Percentiles rank a stretch among this genome's conserved stretches.
These are phyloP conservation scores for Psittacara wagleri DNA, from an alignment of 2,113 vertebrate genomes.

Conservation along the genomic window DNA sequence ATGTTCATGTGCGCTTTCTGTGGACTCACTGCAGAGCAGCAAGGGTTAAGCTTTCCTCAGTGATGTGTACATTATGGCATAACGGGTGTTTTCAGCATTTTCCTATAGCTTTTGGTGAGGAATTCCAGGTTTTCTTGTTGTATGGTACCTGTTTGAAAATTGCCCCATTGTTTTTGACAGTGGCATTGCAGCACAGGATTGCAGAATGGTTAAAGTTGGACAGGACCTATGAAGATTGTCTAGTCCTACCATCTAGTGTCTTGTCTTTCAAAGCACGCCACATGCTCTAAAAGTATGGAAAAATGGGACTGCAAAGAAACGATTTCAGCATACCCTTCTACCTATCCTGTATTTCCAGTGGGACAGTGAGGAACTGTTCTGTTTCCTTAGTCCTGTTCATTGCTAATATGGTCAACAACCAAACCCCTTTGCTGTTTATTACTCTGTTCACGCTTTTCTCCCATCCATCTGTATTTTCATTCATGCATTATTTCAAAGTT, in stretches of 20 bases:
- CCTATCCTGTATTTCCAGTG: neutral
- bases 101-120: neutral
- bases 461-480: neutral
- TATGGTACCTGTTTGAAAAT: neutral
- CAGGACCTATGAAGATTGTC: neutral
- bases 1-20: fast-evolving
- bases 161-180: fast-evolving
- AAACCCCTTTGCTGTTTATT: neutral
- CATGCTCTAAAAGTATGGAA: neutral
- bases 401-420: neutral
- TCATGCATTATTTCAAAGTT: neutral
- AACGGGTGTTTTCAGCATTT: neutral
- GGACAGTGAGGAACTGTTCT: neutral
- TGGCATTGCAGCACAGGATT: neutral
- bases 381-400: neutral
- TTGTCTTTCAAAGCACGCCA: neutral
- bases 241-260: neutral
- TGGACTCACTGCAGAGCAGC: neutral
- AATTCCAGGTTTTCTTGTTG: neutral
- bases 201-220: neutral
- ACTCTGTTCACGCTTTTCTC: neutral
- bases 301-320: neutral
- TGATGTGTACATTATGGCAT: neutral
- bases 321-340: neutral
- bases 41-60: neutral